Percentiles rank a stretch among this genome's conserved stretches.
phyloP scores from a whole-genome alignment of 2,888 invertebrate species.

The Drosophila putrida region DNA sequence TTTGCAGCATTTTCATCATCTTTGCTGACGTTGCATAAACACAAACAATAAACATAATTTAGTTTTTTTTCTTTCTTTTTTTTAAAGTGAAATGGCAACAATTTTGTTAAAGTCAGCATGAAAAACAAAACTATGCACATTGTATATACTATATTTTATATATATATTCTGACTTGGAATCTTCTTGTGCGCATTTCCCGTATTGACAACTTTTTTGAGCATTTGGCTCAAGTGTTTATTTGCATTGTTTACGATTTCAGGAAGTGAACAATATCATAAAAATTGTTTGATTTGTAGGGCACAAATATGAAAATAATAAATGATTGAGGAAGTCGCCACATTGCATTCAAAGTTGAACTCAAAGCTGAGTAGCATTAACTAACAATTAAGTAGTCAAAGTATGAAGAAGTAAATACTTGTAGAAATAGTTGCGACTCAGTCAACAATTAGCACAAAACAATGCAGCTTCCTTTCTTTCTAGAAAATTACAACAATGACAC shows the following conservation, averaged over 20 bases:
- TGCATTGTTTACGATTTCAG: conserved; percentile 45
- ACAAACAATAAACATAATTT: conserved; percentile 42
- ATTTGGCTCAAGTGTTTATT: conserved; percentile 53
- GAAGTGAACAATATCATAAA: conserved; percentile 48
- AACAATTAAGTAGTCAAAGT: background rate
- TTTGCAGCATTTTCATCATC: conserved; percentile 27
- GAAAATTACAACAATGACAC: background rate
- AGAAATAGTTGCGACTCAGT: background rate
- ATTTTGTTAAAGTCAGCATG: conserved; percentile 40
- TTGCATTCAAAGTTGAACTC: conserved; percentile 9
- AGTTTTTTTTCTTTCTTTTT: conserved; percentile 50
- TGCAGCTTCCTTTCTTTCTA: background rate
- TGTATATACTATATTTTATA: background rate
- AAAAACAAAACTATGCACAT: conserved; percentile 3
- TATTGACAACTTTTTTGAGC: conserved; percentile 36
- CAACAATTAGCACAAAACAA: background rate
- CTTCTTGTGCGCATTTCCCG: conserved; percentile 27
- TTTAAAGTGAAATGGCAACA: conserved; percentile 38
- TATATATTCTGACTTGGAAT: background rate
- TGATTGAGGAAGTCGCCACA: conserved; percentile 19
- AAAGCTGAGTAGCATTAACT: conserved; percentile 5
- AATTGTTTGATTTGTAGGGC: conserved; percentile 30
- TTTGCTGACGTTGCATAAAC: conserved; percentile 53
- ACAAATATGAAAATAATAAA: conserved; percentile 9
- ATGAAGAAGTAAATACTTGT: background rate